Evolutionary conservation across 2,888 invertebrate species (phyloP), one percentile per base, ranked within the genome.

Genomic region (Stenchaetothrips biformis): DNA sequence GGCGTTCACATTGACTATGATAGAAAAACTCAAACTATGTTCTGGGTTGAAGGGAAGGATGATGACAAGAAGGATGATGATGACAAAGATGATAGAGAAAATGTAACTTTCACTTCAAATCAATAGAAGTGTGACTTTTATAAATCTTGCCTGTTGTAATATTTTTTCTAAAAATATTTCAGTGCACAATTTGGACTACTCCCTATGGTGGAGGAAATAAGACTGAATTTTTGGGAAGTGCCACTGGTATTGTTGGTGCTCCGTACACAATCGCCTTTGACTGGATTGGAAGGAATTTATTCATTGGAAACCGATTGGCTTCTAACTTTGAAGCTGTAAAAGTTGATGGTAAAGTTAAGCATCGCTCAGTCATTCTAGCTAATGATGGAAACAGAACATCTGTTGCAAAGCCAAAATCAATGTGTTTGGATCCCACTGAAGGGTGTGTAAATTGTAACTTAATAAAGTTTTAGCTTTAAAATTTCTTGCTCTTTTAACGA

Each of bases 281-380:
- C 86, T 99, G 99, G 98, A 89, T 98, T 37, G 98, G 98, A 6
- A 90, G 97, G 80, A 99, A 99, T 88, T 87, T 99, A 59, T 98
- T 94, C 86, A 93, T 98, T 86, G 97, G 96, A 48, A 98, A 98
- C 85, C 91, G 93, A 62, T 90, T 92, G 3, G 95, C 96, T 1
- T 95, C 96, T 80, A 97, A 96, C 83, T 94, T 99, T 82, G 97
- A 98, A 88, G 92, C 96, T 1, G 90, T 97, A 0, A 91, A 94
- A 83, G 92, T 95, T 0, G 96, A 96, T 85, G 95, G 96, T 0
- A 94, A 95, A 86, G 89, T 91, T 0, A 93, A 94, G 85, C 95
- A 94, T 86, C 89, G 98, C 77, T 91, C 94, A 16, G 92, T 98
- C 49, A 91, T 99, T 47, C 88, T 99, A 82, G 94, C 94, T 0